A percentile compares a stretch with the other conserved stretches of the same genome.
These are phyloP conservation scores for Drosophila suboccidentalis DNA, from an alignment of 2,888 invertebrate species.

Conservation along the genomic window DNA sequence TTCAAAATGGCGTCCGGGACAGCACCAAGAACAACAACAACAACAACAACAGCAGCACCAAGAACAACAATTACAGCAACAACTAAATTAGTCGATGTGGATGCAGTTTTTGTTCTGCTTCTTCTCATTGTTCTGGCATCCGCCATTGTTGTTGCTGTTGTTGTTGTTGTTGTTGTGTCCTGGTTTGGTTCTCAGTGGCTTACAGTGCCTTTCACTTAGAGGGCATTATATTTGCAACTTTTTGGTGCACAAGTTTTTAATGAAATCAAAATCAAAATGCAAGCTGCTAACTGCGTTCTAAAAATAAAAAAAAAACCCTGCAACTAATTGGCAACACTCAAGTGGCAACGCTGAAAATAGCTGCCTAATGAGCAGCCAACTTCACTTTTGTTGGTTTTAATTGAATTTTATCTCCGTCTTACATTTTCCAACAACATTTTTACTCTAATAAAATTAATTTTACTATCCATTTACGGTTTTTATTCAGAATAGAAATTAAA, in stretches of 20 bases:
- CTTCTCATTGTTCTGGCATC: conserved; percentile 14
- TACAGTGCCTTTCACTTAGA: conserved; percentile 35
- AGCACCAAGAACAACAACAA: conserved; percentile 17
- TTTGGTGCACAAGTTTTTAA: conserved; percentile 66
- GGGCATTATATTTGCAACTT: conserved; percentile 30
- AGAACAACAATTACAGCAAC: conserved; percentile 5
- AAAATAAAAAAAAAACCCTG: neutral
- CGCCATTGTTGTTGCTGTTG: conserved; percentile 4
- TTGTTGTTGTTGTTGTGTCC: conserved; percentile 12
- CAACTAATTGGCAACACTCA: conserved; percentile 14
- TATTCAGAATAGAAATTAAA: no score
- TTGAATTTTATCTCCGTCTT: conserved; percentile 4
- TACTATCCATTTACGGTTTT: no score
- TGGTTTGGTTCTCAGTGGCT: conserved; percentile 34
- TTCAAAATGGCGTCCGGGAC: conserved; percentile 53
- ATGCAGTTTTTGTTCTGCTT: conserved; percentile 50
- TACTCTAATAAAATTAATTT: no score
- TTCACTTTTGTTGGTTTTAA: conserved; percentile 25
- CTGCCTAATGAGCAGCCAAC: conserved; percentile 48
- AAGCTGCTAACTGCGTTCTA: conserved; percentile 11
- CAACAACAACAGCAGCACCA: no score
- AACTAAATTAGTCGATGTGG: conserved; percentile 49
- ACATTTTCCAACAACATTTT: neutral
- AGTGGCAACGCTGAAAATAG: conserved; percentile 39
- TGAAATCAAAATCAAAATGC: conserved; percentile 56